Base-by-base conservation (phyloP, 1,140 invertebrate species). In the Cepaea nemoralis region DNA sequence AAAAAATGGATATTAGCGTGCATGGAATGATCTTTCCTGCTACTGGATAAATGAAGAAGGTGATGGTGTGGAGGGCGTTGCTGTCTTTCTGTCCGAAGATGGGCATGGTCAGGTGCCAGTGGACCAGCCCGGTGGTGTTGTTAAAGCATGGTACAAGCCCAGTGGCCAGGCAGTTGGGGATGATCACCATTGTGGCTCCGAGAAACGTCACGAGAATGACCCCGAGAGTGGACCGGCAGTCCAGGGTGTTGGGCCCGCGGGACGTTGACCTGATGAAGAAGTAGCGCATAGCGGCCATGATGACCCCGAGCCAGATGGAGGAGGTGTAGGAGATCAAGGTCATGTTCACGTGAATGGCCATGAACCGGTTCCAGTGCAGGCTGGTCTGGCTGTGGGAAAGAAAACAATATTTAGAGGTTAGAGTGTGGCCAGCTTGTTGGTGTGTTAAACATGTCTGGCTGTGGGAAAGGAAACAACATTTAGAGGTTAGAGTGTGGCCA, bases 251-350 rank as follows among this genome's bases (percentile, higher is more conserved):
- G 96, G 94, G 95, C 95, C 85, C 83, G 1, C 69, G 77, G 91
- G 91, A 95, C 95, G 81, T 93, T 92, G 85, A 95, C 94, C 0
- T 95, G 94, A 90, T 94, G 88, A 86, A 94, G 92, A 19, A 97
- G 95, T 3, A 89, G 22, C 89, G 71, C 42, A 89, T 80, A 1
- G 98, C 94, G 0, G 97, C 97, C 81, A 99, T 91, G 12, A 95
- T 96, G 0, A 99, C 95, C 0, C 97, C 98, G 82, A 99, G 90
- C 94, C 96, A 98, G 77, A 98, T 98, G 0, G 97, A 97, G 59
- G 98, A 96, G 0, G 97, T 98, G 90, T 99, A 97, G 87, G 95
- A 93, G 0, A 97, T 95, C 94, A 93, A 89, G 8, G 93, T 92
- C 88, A 97, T 96, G 84, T 97, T 88, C 16, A 86, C 84, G 84